Evolutionary conservation across 2,888 invertebrate genomes (phyloP).

Genomic region (Spilosoma lubricipeda): DNA sequence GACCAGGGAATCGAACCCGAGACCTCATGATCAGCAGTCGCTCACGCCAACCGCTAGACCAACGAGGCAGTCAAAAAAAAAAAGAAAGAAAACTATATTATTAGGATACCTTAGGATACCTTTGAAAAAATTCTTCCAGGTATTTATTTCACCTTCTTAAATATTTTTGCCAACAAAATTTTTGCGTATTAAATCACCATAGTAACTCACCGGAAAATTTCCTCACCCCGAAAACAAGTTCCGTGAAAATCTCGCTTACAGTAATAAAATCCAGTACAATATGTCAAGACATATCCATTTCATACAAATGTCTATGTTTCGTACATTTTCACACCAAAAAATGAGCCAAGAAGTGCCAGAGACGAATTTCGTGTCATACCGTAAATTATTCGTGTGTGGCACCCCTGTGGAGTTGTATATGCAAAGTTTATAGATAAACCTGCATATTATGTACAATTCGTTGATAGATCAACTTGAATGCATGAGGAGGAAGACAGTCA

Average conservation of each 20-base stretch:
- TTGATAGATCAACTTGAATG: background rate
- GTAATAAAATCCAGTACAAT: constrained; percentile 49
- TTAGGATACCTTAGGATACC: background rate
- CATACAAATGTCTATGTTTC: constrained; percentile 34
- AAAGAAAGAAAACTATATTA: background rate
- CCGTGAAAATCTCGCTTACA: constrained; percentile 21
- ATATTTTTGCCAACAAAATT: background rate
- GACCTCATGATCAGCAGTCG: too few species aligned
- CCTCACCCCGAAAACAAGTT: constrained; percentile 9
- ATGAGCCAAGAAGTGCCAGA: constrained; percentile 53
- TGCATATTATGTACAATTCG: background rate
- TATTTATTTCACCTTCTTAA: background rate
- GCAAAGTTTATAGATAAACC: constrained; percentile 36
- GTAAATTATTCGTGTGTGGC: constrained; percentile 46
- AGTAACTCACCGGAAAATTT: constrained; percentile 2
- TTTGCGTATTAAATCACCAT: constrained; percentile 1
- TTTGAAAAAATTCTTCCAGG: background rate
- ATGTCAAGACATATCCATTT: constrained; percentile 27
- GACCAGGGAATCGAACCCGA: too few species aligned
- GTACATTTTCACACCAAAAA: constrained; percentile 49
- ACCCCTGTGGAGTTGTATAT: constrained; percentile 45
- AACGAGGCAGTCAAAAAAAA: too few species aligned
- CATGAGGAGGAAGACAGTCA: background rate
- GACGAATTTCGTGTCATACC: constrained; percentile 54
- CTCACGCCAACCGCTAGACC: too few species aligned